Percentiles rank a stretch among this genome's conserved stretches.
Evolutionary conservation across 2,888 invertebrate species (phyloP).

Genomic region (Listrodromus nycthemerus): DNA sequence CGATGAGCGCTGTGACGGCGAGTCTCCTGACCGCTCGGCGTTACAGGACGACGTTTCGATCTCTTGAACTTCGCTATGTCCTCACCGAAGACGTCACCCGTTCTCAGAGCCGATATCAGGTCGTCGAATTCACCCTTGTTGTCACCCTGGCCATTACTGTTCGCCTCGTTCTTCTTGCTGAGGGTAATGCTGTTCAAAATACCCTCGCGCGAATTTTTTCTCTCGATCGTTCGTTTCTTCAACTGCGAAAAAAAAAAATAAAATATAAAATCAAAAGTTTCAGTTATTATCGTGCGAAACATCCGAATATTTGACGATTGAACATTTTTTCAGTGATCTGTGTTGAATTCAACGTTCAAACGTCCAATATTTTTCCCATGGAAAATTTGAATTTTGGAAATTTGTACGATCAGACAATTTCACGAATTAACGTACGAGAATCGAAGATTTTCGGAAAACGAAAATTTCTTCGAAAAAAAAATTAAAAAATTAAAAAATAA

Average conservation of each 20-base stretch:
- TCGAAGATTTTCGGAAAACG: no score
- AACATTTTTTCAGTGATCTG: no score
- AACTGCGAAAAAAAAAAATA: conserved; percentile 86
- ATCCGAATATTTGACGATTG: no score
- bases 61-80: conserved; percentile 97
- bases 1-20: conserved; percentile 87
- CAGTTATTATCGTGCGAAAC: background rate
- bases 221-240: conserved; percentile 94
- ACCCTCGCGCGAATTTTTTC: conserved; percentile 92
- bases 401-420: no score
- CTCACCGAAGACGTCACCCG: conserved; percentile 98
- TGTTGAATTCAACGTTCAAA: no score
- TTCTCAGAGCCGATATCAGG: conserved; percentile 96
- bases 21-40: conserved; percentile 86
- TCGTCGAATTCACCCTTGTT: conserved; percentile 97
- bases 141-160: conserved; percentile 86
- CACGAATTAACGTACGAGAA: no score
- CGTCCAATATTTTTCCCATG: no score
- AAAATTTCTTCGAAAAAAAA: no score
- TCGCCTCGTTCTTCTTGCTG: conserved; percentile 87
- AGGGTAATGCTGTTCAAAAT: conserved; percentile 91
- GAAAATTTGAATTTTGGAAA: no score
- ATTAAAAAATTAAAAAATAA: no score
- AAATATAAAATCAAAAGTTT: no score
- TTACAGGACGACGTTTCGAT: conserved; percentile 89